Evolutionary conservation across 2,113 vertebrate genomes (phyloP).

Genomic region (Camelus bactrianus): DNA sequence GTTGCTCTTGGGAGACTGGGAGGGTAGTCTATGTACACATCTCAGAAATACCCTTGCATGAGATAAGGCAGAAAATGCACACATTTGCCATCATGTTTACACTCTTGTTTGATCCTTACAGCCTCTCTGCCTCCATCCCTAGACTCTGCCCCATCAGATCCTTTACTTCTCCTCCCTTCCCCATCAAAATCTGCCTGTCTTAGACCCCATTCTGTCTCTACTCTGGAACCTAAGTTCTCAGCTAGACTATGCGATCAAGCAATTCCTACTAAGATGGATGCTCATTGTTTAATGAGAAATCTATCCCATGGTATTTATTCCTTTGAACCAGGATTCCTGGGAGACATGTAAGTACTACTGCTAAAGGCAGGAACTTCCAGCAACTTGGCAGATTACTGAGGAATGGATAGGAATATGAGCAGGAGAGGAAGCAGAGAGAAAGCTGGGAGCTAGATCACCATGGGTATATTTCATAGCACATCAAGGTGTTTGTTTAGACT

Average conservation of each 20-base stretch:
- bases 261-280: not conserved
- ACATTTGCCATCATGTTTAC: not conserved
- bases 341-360: not conserved
- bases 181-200: not conserved
- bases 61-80: not conserved
- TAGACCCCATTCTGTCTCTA: not conserved
- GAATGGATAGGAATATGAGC: not conserved
- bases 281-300: not conserved
- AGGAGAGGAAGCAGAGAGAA: not conserved
- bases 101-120: not conserved
- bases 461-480: not conserved
- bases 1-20: not conserved
- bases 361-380: not conserved
- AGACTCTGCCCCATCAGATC: not conserved
- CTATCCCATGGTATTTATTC: not conserved
- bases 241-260: not conserved
- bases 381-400: not conserved
- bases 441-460: not conserved
- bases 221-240: not conserved
- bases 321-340: not conserved
- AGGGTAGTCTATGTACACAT: not conserved
- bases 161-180: not conserved
- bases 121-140: not conserved
- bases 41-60: not conserved
- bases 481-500: not conserved